Percentiles rank a stretch among this genome's conserved stretches.
phyloP scores from a whole-genome alignment of 92 coral and sea anemone genomes.

The Epizoanthus ramosus region DNA sequence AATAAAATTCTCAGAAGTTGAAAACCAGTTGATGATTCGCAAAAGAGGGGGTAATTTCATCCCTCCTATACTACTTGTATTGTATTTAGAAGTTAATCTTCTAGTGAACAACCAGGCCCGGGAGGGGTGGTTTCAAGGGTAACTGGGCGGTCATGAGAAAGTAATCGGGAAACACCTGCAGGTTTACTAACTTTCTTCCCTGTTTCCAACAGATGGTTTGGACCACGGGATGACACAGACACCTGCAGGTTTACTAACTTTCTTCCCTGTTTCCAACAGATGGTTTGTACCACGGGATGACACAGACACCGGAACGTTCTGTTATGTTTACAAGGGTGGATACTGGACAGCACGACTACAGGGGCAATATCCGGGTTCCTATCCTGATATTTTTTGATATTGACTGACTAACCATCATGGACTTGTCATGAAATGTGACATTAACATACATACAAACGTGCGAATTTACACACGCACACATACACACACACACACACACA shows the following conservation, averaged over 20 bases:
- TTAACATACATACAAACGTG: too few species aligned
- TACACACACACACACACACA: too few species aligned
- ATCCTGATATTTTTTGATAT: conserved; percentile 72
- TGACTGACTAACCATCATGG: background rate
- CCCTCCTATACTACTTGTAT: too few species aligned
- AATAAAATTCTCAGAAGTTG: too few species aligned
- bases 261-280: conserved; percentile 50
- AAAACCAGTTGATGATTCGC: too few species aligned
- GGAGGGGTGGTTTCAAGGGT: too few species aligned
- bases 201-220: conserved; percentile 83
- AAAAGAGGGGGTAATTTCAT: too few species aligned
- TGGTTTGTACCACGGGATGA: conserved; percentile 94
- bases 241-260: background rate
- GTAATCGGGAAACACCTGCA: background rate
- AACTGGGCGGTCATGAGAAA: too few species aligned
- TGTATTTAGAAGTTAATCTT: too few species aligned
- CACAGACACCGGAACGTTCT: conserved; percentile 84
- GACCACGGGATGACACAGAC: conserved; percentile 69
- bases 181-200: background rate
- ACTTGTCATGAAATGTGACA: background rate
- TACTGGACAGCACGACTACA: conserved; percentile 83
- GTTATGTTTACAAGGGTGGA: conserved; percentile 93
- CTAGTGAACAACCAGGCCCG: too few species aligned
- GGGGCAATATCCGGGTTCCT: conserved; percentile 59
- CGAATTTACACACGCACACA: too few species aligned